A percentile compares a stretch with the other conserved stretches of the same genome.
Conservation (phyloP, 2,113 vertebrate genomes). For the Boleophthalmus pectinirostris region DNA sequence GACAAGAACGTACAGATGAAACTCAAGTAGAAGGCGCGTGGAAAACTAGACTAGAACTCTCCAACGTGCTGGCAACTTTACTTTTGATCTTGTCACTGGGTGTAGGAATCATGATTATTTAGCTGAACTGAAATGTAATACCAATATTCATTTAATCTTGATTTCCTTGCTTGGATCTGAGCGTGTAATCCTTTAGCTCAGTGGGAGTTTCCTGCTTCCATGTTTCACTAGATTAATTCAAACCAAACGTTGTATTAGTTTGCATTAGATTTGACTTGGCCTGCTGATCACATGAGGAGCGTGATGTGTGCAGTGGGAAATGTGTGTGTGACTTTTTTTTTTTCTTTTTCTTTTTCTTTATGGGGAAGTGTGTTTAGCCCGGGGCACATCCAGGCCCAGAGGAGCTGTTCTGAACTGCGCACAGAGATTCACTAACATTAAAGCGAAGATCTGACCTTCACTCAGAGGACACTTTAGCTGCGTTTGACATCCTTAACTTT, state of each 20-base stretch:
- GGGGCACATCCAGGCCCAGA: slow-evolving; percentile 16
- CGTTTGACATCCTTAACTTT: slow-evolving; percentile 4
- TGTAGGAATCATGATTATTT: background rate
- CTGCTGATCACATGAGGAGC: slow-evolving; percentile 3
- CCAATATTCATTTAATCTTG: background rate
- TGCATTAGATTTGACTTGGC: slow-evolving; percentile 11
- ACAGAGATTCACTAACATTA: background rate
- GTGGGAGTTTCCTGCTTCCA: background rate
- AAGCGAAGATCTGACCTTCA: background rate
- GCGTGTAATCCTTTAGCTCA: background rate
- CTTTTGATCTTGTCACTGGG: background rate
- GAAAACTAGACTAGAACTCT: too few relatives aligned
- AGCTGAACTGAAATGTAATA: background rate
- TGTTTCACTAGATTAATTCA: slow-evolving; percentile 7
- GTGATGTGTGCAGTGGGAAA: slow-evolving; percentile 1
- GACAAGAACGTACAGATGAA: too few relatives aligned
- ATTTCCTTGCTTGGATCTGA: background rate
- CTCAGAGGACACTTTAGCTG: slow-evolving; percentile 6
- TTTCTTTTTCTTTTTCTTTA: too few relatives aligned
- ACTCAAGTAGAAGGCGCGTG: too few relatives aligned
- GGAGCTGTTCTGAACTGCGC: slow-evolving; percentile 33
- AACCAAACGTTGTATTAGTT: slow-evolving; percentile 3
- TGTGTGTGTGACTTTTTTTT: too few relatives aligned
- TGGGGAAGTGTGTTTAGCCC: slow-evolving; percentile 4
- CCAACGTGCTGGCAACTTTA: too few relatives aligned